Conservation (phyloP, 2,113 vertebrate genomes). For the Chinchilla lanigera region DNA sequence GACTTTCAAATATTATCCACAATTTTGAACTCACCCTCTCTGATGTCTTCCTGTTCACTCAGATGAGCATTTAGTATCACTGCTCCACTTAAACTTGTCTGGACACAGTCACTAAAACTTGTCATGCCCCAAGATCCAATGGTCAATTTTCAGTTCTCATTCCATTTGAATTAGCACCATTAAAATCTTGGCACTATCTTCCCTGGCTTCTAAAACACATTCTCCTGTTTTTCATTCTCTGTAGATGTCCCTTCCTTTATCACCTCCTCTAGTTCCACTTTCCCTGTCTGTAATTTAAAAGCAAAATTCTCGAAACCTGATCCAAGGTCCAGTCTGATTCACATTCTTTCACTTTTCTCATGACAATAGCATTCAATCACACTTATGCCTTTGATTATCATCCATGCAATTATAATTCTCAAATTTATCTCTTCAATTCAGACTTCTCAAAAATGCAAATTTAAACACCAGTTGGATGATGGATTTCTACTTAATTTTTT, state of each 20-base stretch:
- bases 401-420: not conserved
- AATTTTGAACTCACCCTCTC: not conserved
- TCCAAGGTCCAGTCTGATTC: not conserved
- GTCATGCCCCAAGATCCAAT: not conserved
- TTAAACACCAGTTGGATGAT: not conserved
- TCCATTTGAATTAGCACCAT: not conserved
- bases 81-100: not conserved
- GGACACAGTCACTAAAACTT: not conserved
- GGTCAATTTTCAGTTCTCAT: not conserved
- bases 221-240: not conserved
- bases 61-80: not conserved
- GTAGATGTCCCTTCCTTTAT: not conserved
- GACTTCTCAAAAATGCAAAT: slow-evolving; percentile 39
- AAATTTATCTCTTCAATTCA: slow-evolving; percentile 16
- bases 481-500: not conserved
- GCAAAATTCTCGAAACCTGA: not conserved
- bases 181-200: slow-evolving; percentile 18
- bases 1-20: not conserved
- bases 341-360: not conserved
- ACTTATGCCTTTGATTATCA: not conserved
- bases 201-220: not conserved
- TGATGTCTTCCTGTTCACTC: not conserved
- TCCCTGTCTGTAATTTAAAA: not conserved
- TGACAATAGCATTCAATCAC: not conserved
- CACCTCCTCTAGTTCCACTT: not conserved